Base-by-base conservation (phyloP, 1,140 invertebrate genomes). In the Batillaria attramentaria region DNA sequence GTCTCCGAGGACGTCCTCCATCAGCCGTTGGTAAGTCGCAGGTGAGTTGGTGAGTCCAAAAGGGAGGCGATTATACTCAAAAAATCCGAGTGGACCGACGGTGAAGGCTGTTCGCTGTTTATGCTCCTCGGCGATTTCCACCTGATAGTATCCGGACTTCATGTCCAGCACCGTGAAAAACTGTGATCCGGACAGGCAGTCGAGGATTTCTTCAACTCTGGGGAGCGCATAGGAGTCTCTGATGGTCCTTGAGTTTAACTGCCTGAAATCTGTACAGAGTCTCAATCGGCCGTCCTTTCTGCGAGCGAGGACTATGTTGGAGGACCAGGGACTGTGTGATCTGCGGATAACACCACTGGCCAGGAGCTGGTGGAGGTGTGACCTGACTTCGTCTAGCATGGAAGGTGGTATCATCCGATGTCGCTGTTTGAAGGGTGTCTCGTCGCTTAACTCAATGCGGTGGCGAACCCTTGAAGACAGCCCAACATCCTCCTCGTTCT, bases 1-100 rank as follows among this genome's bases (percentile, higher is more conserved):
- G 35, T 68, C 74, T 3, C 65, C 39, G 3, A 77, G 31, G 24
- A 54, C 33, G 3, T 65, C 60, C 43, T 77, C 74, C 5, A 77
- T 66, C 20, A 77, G 74, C 10, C 74, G 35, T 13, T 77, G 74
- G 39, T 77, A 77, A 3, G 74, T 77, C 1, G 74, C 74, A 10
- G 74, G 74, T 66, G 74, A 35, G n/a, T 77, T 77, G 57, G 16
- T 18, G 5, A 77, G 60, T 10, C 57, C 74, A 0, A 77, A 37
- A 18, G 57, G 28, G 35, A 77, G 31, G 0, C 57, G 31, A 31
- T 62, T 76, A 28, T 62, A 76, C 41, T 76, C 73, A n/a, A n/a
- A 76, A 50, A 74, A 74, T 2, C 74, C 74, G 16, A 77, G 60
- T 3, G 74, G 74, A 10, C 28, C 57, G 6, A 77, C 60, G 28